phyloP scores from a whole-genome alignment of 2,113 vertebrate genomes.

The Lasiurus borealis region DNA sequence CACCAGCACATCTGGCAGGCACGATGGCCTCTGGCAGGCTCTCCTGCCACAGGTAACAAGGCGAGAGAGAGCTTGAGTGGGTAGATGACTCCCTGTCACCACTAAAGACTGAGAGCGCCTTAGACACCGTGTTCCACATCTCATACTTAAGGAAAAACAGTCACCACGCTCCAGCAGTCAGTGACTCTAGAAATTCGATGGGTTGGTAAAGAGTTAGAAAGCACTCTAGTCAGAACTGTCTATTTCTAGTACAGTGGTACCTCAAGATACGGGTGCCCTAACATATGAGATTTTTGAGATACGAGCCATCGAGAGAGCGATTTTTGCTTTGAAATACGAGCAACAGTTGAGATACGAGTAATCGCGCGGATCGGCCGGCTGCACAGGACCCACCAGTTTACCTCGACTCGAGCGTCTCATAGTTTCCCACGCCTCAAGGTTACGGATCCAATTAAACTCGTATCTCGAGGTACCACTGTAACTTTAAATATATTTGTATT shows the following conservation, averaged over 20 bases:
- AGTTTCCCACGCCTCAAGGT: no score
- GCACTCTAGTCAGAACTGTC: neutral
- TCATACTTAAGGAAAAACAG: neutral
- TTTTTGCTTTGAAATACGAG: no score
- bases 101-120: neutral
- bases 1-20: neutral
- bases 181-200: neutral
- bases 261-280: no score
- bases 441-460: no score
- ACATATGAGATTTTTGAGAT: no score
- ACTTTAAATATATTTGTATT: neutral
- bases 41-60: neutral
- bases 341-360: no score
- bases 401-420: no score
- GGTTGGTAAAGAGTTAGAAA: slow-evolving; percentile 13
- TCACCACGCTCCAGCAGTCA: neutral
- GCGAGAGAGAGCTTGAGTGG: neutral
- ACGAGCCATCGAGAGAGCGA: no score
- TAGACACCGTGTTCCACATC: neutral
- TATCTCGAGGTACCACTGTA: no score
- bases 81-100: neutral
- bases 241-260: neutral
- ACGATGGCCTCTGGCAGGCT: neutral
- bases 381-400: no score
- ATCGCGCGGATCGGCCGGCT: no score